Evolutionary conservation across 2,888 invertebrate genomes (phyloP), one percentile per base, ranked within the genome.

Genomic region (Trilocha varians): DNA sequence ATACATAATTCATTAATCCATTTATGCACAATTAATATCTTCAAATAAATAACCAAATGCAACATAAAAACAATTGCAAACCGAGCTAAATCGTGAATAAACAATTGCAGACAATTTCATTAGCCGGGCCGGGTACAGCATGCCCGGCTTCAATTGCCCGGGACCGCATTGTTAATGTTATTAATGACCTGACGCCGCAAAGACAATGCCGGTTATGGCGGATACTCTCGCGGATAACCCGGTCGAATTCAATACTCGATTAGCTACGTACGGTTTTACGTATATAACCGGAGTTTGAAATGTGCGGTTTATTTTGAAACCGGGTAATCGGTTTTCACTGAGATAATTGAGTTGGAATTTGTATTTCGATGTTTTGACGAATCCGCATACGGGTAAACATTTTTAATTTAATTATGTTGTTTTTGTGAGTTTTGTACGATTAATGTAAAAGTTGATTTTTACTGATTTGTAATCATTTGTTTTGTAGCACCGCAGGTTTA

Each of bases 141-240:
- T 67, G 68, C 62, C 57, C 59, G 59, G 57, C 67, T 69, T 70
- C 72, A 67, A 76, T 76, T 73, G 70, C 62, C 62, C 64, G 62
- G 48, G 53, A 59, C 64, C 69, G 69, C 71, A 73, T 73, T 74
- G 74, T 74, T 64, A 65, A 64, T 70, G 65, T 71, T 77, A 72
- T 77, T 75, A 76, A 75, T 74, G 70, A 62, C 53, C 58, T 68
- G 61, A 65, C 61, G 63, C 68, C 64, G 55, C 65, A 63, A 63
- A 71, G 70, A 71, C 70, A 71, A 70, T 25, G 25, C 25, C 25
- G 25, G 8, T 25, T 25, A 25, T 25, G 6, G 25, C 25, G 25
- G 25, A 25, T 25, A 25, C 11, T 25, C 60, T 61, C 57, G 56
- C 51, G 54, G 49, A 25, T 25, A 25, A 49, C 52, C 45, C 42